A percentile compares a stretch with the other conserved stretches of the same genome.
These are phyloP conservation scores for Nasua narica DNA, from an alignment of 2,797 vertebrate species.

Conservation along the genomic window DNA sequence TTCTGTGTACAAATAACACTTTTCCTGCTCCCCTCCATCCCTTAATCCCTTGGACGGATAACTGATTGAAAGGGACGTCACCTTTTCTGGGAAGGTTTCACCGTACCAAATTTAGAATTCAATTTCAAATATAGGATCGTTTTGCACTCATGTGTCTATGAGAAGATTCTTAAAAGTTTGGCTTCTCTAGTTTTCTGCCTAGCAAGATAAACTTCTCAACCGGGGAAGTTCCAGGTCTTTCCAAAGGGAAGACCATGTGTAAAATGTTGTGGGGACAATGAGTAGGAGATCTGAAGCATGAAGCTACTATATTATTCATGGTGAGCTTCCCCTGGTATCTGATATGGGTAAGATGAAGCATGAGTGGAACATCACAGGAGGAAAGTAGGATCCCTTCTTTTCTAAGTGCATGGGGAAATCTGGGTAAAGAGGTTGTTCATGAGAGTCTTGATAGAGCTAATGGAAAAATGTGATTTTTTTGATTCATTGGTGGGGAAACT, in stretches of 20 bases:
- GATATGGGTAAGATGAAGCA: background rate
- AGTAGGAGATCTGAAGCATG: background rate
- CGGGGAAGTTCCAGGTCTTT: no score
- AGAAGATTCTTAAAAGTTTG: background rate
- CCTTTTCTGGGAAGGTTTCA: background rate
- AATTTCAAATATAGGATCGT: background rate
- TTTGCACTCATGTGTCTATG: background rate
- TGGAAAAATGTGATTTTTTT: background rate
- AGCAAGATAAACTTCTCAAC: conserved; percentile 1
- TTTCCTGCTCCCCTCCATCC: background rate
- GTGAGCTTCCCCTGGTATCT: background rate
- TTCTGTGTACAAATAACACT: background rate
- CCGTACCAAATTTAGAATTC: background rate
- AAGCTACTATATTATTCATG: background rate
- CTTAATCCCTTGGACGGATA: background rate
- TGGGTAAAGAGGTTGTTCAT: background rate
- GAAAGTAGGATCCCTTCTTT: background rate
- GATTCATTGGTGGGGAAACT: background rate
- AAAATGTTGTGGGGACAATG: background rate
- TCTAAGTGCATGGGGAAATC: background rate
- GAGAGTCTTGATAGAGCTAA: background rate
- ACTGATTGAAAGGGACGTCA: background rate
- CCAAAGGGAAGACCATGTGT: background rate
- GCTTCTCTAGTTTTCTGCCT: background rate
- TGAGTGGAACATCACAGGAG: background rate